Evolutionary conservation across 2,888 invertebrate genomes (phyloP).

Genomic region (Doris montereyensis): DNA sequence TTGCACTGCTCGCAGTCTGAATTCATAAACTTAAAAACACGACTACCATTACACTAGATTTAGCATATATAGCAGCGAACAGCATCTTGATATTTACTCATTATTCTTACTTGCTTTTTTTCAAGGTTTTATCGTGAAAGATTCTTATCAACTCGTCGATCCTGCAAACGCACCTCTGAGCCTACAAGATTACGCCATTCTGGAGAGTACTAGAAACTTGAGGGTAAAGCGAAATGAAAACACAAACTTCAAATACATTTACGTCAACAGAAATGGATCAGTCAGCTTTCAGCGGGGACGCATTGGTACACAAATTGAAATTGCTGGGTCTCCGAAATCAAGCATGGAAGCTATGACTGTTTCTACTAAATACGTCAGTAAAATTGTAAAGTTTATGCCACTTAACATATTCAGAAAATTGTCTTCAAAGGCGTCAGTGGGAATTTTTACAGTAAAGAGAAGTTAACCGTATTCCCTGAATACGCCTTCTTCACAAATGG

Average conservation of each 20-base stretch:
- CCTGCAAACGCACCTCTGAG: too few species aligned
- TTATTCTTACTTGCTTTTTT: too few species aligned
- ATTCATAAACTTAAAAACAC: too few species aligned
- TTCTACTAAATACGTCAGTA: conserved; percentile 17
- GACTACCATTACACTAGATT: too few species aligned
- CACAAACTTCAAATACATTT: background rate
- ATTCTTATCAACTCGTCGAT: too few species aligned
- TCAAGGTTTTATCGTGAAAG: too few species aligned
- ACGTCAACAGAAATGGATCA: background rate
- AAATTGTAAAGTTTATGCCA: conserved; percentile 26
- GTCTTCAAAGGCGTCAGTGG: background rate
- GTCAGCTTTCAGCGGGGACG: background rate
- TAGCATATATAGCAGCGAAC: too few species aligned
- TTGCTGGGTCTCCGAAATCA: conserved; percentile 15
- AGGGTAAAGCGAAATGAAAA: too few species aligned
- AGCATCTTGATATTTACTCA: too few species aligned
- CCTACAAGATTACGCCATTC: too few species aligned
- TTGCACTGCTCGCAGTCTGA: too few species aligned
- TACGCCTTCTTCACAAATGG: conserved; percentile 15
- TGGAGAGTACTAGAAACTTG: too few species aligned
- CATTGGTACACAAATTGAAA: background rate
- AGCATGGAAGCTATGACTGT: background rate
- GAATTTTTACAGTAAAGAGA: conserved; percentile 24
- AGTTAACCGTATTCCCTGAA: conserved; percentile 25
- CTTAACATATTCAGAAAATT: background rate